phyloP scores from a whole-genome alignment of 1,140 invertebrate species.

The Scaptomyza pallida region DNA sequence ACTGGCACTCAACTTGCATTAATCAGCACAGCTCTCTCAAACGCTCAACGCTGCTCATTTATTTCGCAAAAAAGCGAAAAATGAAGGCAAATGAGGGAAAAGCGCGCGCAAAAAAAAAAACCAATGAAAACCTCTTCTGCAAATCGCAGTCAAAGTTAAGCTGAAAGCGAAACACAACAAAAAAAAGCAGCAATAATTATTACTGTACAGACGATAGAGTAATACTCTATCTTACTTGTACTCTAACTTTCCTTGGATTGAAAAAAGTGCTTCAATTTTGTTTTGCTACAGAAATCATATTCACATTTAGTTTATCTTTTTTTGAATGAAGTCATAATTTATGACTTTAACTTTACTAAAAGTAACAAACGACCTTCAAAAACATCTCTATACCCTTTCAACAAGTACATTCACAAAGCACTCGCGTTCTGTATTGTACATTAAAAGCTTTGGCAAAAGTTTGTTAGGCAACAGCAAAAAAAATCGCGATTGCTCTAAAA shows the following conservation, averaged over 20 bases:
- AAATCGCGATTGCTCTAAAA: constrained; percentile 51
- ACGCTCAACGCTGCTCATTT: constrained; percentile 68
- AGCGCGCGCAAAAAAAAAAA: constrained; percentile 30
- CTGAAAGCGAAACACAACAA: constrained; percentile 26
- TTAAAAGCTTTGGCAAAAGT: constrained; percentile 71
- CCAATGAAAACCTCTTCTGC: constrained; percentile 63
- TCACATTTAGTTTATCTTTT: too few species aligned
- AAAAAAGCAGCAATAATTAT: not conserved
- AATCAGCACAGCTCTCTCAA: constrained; percentile 66
- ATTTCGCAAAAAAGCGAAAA: constrained; percentile 65
- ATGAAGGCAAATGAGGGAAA: constrained; percentile 70
- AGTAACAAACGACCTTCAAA: too few species aligned
- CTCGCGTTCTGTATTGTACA: constrained; percentile 39
- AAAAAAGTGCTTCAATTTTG: too few species aligned
- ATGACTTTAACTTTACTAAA: too few species aligned
- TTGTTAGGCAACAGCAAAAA: constrained; percentile 52
- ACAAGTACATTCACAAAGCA: constrained; percentile 25
- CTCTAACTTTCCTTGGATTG: too few species aligned
- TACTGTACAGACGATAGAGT: not conserved
- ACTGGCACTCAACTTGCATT: constrained; percentile 63
- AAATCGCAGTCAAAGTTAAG: constrained; percentile 77
- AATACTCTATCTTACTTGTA: not conserved
- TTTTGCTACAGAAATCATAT: too few species aligned
- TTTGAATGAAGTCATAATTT: too few species aligned
- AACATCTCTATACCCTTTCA: too few species aligned